Base-by-base conservation (phyloP, 2,113 vertebrate genomes). In the Hydrochoerus hydrochaeris region DNA sequence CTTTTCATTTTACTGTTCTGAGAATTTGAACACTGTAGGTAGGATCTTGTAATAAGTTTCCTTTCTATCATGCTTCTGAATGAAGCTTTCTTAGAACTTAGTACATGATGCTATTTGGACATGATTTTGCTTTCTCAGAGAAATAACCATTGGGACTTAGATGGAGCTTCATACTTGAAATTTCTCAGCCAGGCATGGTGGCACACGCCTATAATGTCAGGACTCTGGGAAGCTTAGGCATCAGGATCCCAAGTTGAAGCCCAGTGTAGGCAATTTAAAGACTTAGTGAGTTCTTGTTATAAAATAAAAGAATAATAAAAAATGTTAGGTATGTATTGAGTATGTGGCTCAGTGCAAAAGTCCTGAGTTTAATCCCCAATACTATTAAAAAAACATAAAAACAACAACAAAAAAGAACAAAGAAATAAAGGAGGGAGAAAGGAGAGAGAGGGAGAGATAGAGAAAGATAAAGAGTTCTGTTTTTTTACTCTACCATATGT, bases 1-100 rank as follows among this genome's bases (percentile, higher is more conserved):
- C 77, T 69, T 92, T 89, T 58, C n/a, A 85, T 88, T 92, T 96
- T 88, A 88, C 19, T 90, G 85, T 85, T 91, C 91, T 96, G 84
- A 89, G 38, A 92, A 54, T 92, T 90, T 88, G 73, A 30, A 89
- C 2, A 88, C 22, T 22, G 19, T 41, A 80, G 17, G 1, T 49
- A 35, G 35, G 60, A 77, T 92, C 52, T 75, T 87, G 20, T n/a
- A 85, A 80, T 91, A 44, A 62, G 44, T 75, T 87, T 95, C 1
- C 54, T 92, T 86, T 60, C 24, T 58, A 71, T 44, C 32, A 44
- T 67, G 41, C 19, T 93, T 97, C 67, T 87, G 85, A 91, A 84
- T 84, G 1, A 94, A 65, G 11, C 24, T 83, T 95, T 88, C 44
- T 81, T 28, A 93, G 69, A 77, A 80, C 28, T 83, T 91, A 88